Percentiles rank a stretch among this genome's conserved stretches.
Conservation (phyloP, 2,888 invertebrate species). For the Drosophila formosana region DNA sequence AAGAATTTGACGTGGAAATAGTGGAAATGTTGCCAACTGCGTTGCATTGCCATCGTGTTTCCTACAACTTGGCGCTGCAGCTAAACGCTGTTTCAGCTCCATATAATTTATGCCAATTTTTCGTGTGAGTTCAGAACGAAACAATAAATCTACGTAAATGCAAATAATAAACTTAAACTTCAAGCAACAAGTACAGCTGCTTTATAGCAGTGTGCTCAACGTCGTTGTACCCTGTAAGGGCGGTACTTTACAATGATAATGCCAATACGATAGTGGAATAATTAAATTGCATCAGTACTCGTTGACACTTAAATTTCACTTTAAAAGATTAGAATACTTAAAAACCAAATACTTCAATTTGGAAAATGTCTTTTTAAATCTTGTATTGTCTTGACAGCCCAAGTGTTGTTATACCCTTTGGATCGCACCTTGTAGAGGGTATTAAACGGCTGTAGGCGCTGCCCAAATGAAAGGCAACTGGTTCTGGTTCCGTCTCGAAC, state of each 20-base stretch:
- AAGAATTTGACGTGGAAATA: conserved; percentile 20
- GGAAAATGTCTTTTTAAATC: too few relatives aligned
- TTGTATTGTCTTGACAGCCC: background rate
- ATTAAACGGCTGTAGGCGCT: conserved; percentile 23
- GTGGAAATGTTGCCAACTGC: conserved; percentile 11
- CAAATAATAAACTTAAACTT: conserved; percentile 39
- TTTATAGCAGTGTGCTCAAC: background rate
- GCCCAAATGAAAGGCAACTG: conserved; percentile 73
- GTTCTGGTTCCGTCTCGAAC: conserved; percentile 53
- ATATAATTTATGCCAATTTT: conserved; percentile 60
- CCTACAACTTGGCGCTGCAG: conserved; percentile 17
- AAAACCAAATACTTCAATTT: too few relatives aligned
- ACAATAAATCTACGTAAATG: conserved; percentile 64
- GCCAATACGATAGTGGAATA: too few relatives aligned
- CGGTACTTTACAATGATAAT: background rate
- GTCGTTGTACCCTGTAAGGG: background rate
- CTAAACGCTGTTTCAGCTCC: conserved; percentile 19
- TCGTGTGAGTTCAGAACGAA: conserved; percentile 62
- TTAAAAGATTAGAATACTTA: too few relatives aligned
- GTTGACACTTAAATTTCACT: too few relatives aligned
- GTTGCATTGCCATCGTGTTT: conserved; percentile 27
- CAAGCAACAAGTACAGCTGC: conserved; percentile 30
- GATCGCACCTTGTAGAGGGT: background rate
- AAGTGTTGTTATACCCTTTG: conserved; percentile 3
- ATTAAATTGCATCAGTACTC: too few relatives aligned